Conservation (phyloP, 2,113 vertebrate genomes). For the Rhadina sibilatrix region DNA sequence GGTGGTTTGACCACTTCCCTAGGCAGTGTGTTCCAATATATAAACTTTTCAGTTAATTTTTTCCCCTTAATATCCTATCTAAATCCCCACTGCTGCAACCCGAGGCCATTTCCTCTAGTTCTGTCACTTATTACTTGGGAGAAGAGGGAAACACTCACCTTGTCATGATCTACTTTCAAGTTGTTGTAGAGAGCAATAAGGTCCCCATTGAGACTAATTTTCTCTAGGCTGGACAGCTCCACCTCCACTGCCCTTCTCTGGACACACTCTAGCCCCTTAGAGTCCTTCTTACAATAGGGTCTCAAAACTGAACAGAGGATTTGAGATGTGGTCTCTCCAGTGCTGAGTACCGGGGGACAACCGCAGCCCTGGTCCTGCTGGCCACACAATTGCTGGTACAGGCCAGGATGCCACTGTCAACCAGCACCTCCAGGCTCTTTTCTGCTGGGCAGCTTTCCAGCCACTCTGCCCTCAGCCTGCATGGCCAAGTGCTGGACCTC, state of each 20-base stretch:
- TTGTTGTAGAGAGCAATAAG: neutral
- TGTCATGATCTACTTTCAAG: neutral
- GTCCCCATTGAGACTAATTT: neutral
- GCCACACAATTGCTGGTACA: accelerated
- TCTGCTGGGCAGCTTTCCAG: neutral
- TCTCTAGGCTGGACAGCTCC: neutral
- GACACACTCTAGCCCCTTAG: neutral
- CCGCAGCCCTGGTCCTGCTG: neutral
- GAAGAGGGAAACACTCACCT: neutral
- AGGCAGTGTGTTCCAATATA: neutral
- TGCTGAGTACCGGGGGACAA: accelerated
- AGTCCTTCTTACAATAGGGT: neutral
- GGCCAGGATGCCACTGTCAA: accelerated
- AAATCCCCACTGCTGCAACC: neutral
- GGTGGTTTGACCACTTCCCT: neutral
- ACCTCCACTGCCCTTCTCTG: neutral
- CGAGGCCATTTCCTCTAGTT: neutral
- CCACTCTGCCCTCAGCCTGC: neutral
- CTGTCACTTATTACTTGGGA: neutral
- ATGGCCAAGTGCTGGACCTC: no score
- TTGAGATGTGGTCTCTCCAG: accelerated
- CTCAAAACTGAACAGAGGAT: no score
- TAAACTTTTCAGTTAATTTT: neutral
- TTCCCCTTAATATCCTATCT: neutral
- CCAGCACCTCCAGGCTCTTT: neutral